Percentiles rank a stretch among this genome's conserved stretches.
Conservation (phyloP, 37 sponge, comb jelly and placozoan species). For the Crambe crambe region DNA sequence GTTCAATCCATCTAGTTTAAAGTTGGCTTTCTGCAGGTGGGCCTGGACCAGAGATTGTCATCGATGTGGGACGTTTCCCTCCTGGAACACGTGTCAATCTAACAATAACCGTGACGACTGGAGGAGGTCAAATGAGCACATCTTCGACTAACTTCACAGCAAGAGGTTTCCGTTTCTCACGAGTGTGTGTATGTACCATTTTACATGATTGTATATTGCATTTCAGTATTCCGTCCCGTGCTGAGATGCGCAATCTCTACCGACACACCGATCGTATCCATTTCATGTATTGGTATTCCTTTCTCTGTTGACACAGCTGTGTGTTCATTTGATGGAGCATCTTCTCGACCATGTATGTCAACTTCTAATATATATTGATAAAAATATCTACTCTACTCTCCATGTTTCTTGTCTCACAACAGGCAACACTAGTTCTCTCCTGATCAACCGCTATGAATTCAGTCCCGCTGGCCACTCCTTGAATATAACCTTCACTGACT, state of each 20-base stretch:
- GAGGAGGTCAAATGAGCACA: background rate
- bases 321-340: no score
- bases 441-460: background rate
- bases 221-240: background rate
- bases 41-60: background rate
- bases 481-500: background rate
- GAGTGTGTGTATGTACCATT: no score
- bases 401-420: no score
- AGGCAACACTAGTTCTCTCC: background rate
- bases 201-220: background rate
- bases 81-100: background rate
- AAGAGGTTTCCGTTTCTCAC: background rate
- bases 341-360: no score
- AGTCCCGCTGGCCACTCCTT: background rate
- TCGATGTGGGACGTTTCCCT: background rate
- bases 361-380: no score
- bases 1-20: no score
- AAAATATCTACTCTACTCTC: no score
- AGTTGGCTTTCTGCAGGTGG: background rate
- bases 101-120: background rate
- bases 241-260: background rate
- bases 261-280: background rate
- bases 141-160: background rate
- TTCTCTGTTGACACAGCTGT: no score
- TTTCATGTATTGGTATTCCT: background rate